phyloP scores from a whole-genome alignment of 2,888 invertebrate genomes.

The Gandaritis pyraliata region DNA sequence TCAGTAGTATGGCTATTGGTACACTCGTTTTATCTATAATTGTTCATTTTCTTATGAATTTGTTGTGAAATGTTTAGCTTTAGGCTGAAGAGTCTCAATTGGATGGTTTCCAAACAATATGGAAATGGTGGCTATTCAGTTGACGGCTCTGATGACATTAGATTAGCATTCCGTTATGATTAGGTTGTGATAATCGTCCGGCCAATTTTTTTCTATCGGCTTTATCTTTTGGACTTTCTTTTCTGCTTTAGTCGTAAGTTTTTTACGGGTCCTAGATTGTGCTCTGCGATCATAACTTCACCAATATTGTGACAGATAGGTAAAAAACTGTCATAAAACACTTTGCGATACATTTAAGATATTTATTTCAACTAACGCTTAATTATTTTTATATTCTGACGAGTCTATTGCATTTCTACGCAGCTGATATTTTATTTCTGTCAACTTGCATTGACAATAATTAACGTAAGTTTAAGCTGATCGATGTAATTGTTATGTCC shows the following conservation, averaged over 20 bases:
- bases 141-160: not conserved
- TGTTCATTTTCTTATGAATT: constrained; percentile 30
- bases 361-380: not conserved
- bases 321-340: too few species aligned
- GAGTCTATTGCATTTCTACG: not conserved
- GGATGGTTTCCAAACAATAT: not conserved
- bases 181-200: constrained; percentile 64
- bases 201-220: constrained; percentile 52
- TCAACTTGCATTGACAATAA: constrained; percentile 68
- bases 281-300: too few species aligned
- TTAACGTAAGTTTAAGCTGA: constrained; percentile 46
- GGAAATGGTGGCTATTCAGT: not conserved
- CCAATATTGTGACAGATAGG: too few species aligned
- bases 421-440: constrained; percentile 32
- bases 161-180: constrained; percentile 30
- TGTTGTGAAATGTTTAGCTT: constrained; percentile 30
- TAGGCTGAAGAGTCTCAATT: not conserved
- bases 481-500: constrained; percentile 44
- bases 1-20: constrained; percentile 37
- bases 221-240: constrained; percentile 28
- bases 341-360: too few species aligned
- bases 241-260: too few species aligned
- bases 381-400: not conserved
- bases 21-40: constrained; percentile 45
- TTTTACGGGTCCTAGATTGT: too few species aligned